A percentile compares a stretch with the other conserved stretches of the same genome.
These are phyloP conservation scores for Drosophila kanekoi DNA, from an alignment of 2,888 invertebrate species.

Conservation along the genomic window DNA sequence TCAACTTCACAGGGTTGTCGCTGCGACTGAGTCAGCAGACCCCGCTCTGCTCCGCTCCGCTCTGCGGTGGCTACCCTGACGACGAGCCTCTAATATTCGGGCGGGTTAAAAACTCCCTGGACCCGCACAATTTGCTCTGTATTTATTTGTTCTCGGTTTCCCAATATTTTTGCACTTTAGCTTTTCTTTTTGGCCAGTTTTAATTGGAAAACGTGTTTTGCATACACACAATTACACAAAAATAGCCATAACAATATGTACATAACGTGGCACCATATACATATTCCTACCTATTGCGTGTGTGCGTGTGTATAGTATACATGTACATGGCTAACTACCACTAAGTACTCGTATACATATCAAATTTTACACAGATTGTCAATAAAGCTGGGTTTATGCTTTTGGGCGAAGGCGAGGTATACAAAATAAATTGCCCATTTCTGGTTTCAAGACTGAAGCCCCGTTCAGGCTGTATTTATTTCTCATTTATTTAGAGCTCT, in stretches of 20 bases:
- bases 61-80: constrained; percentile 43
- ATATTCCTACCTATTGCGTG: neutral
- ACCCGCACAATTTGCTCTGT: constrained; percentile 59
- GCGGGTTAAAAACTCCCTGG: constrained; percentile 19
- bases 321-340: neutral
- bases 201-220: constrained; percentile 82
- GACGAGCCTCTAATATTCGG: constrained; percentile 36
- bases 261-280: neutral
- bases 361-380: constrained; percentile 6
- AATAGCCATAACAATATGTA: constrained; percentile 43
- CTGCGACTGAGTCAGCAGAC: constrained; percentile 62
- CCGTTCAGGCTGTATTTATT: neutral
- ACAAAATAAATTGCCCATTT: constrained; percentile 2
- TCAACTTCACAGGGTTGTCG: constrained; percentile 52
- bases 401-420: neutral
- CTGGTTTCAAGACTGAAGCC: neutral
- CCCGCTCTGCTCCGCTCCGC: too few relatives aligned
- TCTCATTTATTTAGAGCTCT: neutral
- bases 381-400: constrained; percentile 11
- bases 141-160: constrained; percentile 5
- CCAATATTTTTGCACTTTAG: constrained; percentile 15
- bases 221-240: constrained; percentile 54
- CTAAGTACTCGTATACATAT: constrained; percentile 1
- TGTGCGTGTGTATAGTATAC: too few relatives aligned
- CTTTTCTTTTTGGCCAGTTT: constrained; percentile 40